Evolutionary conservation across 2,113 vertebrate species (phyloP).

Genomic region (Oncorhynchus kisutch): DNA sequence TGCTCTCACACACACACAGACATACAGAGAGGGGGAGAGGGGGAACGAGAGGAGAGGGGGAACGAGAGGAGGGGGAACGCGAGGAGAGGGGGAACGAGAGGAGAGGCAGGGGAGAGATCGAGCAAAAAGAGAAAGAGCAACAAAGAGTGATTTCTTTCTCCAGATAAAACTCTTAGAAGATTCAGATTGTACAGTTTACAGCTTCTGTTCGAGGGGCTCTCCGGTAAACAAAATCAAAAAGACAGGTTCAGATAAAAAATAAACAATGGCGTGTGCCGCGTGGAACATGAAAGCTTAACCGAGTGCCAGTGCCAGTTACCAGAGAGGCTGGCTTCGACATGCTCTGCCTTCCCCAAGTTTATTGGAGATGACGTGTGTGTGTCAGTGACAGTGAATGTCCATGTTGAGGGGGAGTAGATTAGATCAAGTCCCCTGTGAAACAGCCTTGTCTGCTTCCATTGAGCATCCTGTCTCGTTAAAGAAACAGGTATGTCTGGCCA

Average conservation of each 20-base stretch:
- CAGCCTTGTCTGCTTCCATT: slow-evolving; percentile 65
- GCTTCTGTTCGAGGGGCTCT: not conserved
- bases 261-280: slow-evolving; percentile 30
- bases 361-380: slow-evolving; percentile 56
- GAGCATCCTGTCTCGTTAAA: slow-evolving; percentile 65
- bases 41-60: not conserved
- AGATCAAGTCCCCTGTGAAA: slow-evolving; percentile 69
- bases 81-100: not conserved
- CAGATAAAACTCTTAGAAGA: not conserved
- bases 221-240: not conserved
- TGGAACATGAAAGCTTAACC: slow-evolving; percentile 59
- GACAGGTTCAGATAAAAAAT: not conserved
- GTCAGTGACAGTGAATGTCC: slow-evolving; percentile 67
- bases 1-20: slow-evolving; percentile 22
- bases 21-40: not conserved
- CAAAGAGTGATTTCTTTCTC: not conserved
- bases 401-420: slow-evolving; percentile 63
- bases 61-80: not conserved
- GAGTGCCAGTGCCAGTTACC: slow-evolving; percentile 55
- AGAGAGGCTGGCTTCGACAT: slow-evolving; percentile 31
- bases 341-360: slow-evolving; percentile 58
- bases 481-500: slow-evolving; percentile 52
- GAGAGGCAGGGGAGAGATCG: not conserved
- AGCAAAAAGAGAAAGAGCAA: not conserved
- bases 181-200: not conserved